Conservation (phyloP, 2,888 invertebrate species). For the Frankliniella fusca region DNA sequence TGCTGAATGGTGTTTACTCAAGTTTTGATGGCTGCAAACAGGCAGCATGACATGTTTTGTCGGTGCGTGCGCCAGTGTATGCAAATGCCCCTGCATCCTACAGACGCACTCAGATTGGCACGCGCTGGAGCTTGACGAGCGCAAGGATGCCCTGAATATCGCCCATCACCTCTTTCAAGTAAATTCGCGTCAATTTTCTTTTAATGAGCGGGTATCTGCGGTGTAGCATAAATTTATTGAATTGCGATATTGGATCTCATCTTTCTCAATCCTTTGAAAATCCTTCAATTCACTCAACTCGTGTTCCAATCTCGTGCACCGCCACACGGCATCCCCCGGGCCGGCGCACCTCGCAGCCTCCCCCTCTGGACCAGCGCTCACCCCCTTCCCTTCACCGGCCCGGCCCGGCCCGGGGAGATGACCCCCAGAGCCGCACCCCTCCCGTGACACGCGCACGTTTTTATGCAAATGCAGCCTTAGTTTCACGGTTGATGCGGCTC, state of each 20-base stretch:
- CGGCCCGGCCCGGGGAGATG: background rate
- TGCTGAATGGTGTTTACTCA: background rate
- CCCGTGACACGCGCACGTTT: background rate
- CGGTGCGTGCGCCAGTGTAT: background rate
- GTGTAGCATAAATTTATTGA: background rate
- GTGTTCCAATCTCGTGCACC: background rate
- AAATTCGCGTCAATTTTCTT: background rate
- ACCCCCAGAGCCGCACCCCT: background rate
- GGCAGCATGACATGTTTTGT: background rate
- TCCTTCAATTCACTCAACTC: background rate
- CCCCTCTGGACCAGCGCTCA: background rate
- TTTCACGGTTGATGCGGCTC: slow-evolving; percentile 13
- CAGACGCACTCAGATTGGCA: background rate
- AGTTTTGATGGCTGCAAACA: background rate
- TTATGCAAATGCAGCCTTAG: slow-evolving; percentile 18
- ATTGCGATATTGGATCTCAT: too few relatives aligned
- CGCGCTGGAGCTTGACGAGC: too few relatives aligned
- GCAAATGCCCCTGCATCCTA: background rate
- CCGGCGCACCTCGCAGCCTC: background rate
- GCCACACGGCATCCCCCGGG: background rate
- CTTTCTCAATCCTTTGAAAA: background rate
- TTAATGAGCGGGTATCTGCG: background rate
- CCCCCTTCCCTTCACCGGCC: too few relatives aligned
- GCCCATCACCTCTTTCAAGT: too few relatives aligned
- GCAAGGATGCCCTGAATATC: too few relatives aligned